These are phyloP conservation scores for Phaethornis superciliosus DNA, from an alignment of 2,113 vertebrate species.

Conservation along the genomic window DNA sequence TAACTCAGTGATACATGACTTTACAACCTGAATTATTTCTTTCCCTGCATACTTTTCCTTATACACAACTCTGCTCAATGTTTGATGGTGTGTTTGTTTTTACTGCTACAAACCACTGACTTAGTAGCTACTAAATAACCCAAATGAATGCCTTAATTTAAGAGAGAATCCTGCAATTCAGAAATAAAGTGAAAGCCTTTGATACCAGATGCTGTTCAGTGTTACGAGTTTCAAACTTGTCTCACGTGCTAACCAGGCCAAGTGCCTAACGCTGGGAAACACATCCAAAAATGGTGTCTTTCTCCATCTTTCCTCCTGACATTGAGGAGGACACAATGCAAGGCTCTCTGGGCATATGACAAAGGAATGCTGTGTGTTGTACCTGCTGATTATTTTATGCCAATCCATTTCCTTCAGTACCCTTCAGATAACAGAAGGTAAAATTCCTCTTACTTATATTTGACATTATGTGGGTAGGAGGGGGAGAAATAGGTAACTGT, in stretches of 20 bases:
- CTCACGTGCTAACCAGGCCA: rapidly evolving
- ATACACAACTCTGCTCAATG: not conserved
- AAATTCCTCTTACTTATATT: not conserved
- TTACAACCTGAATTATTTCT: not conserved
- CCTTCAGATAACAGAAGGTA: not conserved
- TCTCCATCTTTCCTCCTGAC: not conserved
- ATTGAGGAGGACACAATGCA: not conserved
- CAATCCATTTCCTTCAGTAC: not conserved
- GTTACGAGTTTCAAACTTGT: not conserved
- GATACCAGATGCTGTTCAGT: rapidly evolving
- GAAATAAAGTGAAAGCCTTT: not conserved
- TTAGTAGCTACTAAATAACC: not conserved
- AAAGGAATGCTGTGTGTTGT: not conserved
- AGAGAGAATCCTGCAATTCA: not conserved
- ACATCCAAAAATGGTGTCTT: not conserved
- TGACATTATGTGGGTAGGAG: rapidly evolving
- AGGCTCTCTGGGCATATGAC: not conserved
- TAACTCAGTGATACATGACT: not conserved
- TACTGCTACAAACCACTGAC: not conserved
- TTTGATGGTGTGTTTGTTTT: not conserved
- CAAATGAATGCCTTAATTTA: not conserved
- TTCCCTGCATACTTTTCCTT: not conserved
- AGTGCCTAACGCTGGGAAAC: not conserved
- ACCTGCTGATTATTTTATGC: not conserved
- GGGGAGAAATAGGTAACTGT: not conserved